Conservation (phyloP, 2,797 vertebrate species). For the Halcyon badia region DNA sequence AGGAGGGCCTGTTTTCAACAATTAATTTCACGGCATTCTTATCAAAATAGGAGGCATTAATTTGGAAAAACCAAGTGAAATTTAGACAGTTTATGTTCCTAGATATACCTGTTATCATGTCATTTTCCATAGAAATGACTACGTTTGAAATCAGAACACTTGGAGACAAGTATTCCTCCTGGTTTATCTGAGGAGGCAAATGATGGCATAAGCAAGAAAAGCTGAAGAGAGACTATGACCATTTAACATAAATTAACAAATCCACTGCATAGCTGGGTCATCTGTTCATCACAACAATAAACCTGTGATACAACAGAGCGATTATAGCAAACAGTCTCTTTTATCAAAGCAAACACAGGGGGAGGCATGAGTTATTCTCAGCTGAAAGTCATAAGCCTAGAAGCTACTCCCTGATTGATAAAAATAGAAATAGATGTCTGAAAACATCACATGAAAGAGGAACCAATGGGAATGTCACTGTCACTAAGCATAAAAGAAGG, state of each 20-base stretch:
- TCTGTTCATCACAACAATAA: not conserved
- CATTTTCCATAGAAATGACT: not conserved
- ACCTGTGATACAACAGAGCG: not conserved
- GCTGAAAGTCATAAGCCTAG: conserved; percentile 59
- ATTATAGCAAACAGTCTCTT: not conserved
- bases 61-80: not conserved
- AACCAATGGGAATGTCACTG: conserved; percentile 35
- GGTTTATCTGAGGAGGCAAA: not conserved
- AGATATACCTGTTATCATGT: not conserved
- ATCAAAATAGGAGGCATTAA: not conserved
- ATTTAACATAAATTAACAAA: not conserved
- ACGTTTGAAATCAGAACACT: not conserved
- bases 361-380: conserved; percentile 34
- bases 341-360: conserved; percentile 14
- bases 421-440: conserved; percentile 61
- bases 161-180: not conserved
- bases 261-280: not conserved
- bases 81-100: not conserved
- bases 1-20: not conserved
- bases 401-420: conserved; percentile 22
- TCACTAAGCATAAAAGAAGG: not conserved
- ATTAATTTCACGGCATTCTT: not conserved
- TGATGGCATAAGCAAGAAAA: not conserved
- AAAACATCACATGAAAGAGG: conserved; percentile 52
- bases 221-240: not conserved